phyloP scores from a whole-genome alignment of 2,113 vertebrate genomes.

The Chiloscyllium plagiosum region DNA sequence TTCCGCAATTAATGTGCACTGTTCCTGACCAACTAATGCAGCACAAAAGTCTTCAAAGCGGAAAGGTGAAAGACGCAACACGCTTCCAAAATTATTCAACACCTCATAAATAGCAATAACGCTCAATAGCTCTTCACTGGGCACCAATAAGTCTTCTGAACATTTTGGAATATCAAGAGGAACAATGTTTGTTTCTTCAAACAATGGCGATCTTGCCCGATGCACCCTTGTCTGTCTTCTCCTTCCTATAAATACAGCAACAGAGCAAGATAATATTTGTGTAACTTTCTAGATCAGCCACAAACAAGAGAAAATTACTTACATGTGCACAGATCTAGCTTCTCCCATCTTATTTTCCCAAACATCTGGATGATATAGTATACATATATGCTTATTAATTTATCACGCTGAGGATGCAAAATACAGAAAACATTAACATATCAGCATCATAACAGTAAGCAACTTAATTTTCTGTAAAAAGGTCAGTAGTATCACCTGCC shows the following conservation, averaged over 20 bases:
- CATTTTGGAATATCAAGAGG: conserved; percentile 78
- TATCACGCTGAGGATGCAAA: background rate
- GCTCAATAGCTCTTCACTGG: conserved; percentile 83
- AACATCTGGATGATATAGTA: background rate
- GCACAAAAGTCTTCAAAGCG: conserved; percentile 98
- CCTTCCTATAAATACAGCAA: conserved; percentile 62
- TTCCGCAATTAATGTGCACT: conserved; percentile 93
- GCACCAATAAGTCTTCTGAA: conserved; percentile 92
- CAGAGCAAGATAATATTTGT: conserved; percentile 36
- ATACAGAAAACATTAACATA: background rate
- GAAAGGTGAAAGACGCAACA: conserved; percentile 90
- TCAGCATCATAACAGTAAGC: background rate
- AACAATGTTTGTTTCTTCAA: conserved; percentile 91
- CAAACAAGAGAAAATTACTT: background rate
- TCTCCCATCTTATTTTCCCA: background rate
- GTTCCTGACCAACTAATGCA: conserved; percentile 87
- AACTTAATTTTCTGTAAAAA: background rate
- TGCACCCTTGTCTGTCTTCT: conserved; percentile 68
- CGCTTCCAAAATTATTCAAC: conserved; percentile 88
- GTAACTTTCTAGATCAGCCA: background rate
- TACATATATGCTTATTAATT: background rate
- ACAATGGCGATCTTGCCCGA: conserved; percentile 81
- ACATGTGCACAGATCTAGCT: background rate
- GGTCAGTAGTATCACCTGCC: background rate
- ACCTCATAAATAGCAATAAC: conserved; percentile 90